Base-by-base conservation (phyloP, 1,140 invertebrate species). In the Aphis gossypii region DNA sequence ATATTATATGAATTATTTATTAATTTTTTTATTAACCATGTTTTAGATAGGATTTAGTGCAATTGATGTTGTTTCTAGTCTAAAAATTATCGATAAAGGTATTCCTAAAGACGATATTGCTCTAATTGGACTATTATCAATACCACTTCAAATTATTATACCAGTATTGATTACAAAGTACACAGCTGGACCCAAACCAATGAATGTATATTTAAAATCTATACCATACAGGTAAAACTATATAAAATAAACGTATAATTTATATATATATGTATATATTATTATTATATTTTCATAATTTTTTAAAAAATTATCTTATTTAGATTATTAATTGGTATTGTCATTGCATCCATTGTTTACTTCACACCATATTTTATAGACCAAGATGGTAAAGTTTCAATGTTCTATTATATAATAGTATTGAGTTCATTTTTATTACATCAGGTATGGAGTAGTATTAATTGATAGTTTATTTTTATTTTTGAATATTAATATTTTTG, bases 81-180 rank as follows among this genome's bases (percentile, higher is more conserved):
- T 99, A 90, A 99, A 99, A 96, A 95, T 99, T 41, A 97, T 99
- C 18, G 99, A 99, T 95, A 97, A 97, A 89, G 99, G 99, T 48
- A 97, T 99, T 84, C 98, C 98, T 0, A 99, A 99, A 95, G 99
- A 99, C 95, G 97, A 98, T 94, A 95, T 99, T 88, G 99, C 99
- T 0, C 95, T 99, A 82, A 96, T 99, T 94, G 97, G 98, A 21
- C 97, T 99, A 35, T 98, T 99, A 18, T 96, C 99, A 95, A 97
- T 99, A 86, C 99, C 99, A 25, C 95, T 99, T 48, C 99, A 99
- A 96, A 98, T 99, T 90, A 95, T 99, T 56, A 96, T 99, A 94
- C 99, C 99, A 21, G 95, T 99, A 91, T 95, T 98, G 54, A 97
- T 99, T 94, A 97, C 97, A 25, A 98, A 97, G 95, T 98, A 99